Evolutionary conservation across 2,113 vertebrate genomes (phyloP).

Genomic region (Pseudorectes ferrugineus): DNA sequence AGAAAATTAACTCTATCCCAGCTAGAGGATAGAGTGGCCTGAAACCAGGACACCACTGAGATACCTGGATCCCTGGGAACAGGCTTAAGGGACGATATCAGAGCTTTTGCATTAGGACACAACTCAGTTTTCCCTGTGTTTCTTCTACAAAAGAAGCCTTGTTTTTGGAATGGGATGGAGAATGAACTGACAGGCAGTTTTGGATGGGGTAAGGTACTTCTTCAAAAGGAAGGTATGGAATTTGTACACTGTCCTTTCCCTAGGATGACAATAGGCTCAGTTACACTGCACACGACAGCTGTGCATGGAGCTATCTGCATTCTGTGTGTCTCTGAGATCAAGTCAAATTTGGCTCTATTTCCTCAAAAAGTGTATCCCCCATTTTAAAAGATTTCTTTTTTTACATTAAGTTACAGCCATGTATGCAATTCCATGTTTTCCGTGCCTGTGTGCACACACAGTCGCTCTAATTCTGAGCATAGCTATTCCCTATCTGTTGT

Average conservation of each 20-base stretch:
- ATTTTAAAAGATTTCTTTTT: background rate
- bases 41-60: background rate
- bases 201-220: background rate
- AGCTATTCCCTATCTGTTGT: slow-evolving; percentile 16
- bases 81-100: background rate
- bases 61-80: background rate
- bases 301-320: background rate
- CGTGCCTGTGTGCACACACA: background rate
- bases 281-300: fast-evolving
- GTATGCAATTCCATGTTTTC: background rate
- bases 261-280: background rate
- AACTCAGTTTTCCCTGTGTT: background rate
- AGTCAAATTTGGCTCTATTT: background rate
- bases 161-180: background rate
- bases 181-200: background rate
- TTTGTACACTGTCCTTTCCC: background rate
- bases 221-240: background rate
- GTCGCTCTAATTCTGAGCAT: background rate
- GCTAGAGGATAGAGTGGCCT: background rate
- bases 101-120: background rate
- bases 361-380: background rate
- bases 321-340: background rate
- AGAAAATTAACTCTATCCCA: background rate
- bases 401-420: background rate
- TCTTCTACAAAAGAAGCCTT: background rate